phyloP scores from a whole-genome alignment of 2,888 invertebrate genomes.

The Oasisia sp. region DNA sequence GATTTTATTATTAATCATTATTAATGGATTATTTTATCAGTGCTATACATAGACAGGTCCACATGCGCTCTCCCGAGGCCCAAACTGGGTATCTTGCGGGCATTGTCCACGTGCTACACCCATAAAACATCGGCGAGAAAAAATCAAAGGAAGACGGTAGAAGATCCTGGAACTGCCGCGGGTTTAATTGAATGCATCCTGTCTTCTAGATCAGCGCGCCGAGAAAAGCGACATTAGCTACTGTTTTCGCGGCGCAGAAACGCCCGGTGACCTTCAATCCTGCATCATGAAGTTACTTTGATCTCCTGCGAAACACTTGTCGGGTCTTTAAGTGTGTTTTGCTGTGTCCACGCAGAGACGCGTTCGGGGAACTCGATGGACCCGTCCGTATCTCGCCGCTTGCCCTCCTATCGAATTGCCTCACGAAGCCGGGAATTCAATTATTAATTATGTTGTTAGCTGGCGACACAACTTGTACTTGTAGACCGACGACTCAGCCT shows the following conservation, averaged over 20 bases:
- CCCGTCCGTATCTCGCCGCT: background rate
- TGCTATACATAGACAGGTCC: no score
- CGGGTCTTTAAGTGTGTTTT: constrained; percentile 1
- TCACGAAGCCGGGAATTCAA: background rate
- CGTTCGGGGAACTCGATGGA: background rate
- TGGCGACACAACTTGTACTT: background rate
- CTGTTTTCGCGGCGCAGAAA: background rate
- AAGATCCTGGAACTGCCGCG: background rate
- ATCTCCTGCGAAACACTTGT: background rate
- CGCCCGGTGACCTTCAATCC: background rate
- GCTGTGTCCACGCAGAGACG: background rate
- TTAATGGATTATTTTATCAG: no score
- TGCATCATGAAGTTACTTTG: background rate
- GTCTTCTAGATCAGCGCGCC: background rate
- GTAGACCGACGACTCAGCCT: background rate
- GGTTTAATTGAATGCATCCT: background rate
- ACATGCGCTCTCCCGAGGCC: no score
- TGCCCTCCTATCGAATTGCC: background rate
- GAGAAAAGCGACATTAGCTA: background rate
- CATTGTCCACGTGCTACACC: background rate
- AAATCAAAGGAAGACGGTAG: background rate
- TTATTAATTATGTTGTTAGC: background rate
- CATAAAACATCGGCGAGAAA: background rate
- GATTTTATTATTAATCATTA: no score
- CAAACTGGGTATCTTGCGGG: background rate